Evolutionary conservation across 2,888 invertebrate genomes (phyloP).

Genomic region (Mimachlamys varia): DNA sequence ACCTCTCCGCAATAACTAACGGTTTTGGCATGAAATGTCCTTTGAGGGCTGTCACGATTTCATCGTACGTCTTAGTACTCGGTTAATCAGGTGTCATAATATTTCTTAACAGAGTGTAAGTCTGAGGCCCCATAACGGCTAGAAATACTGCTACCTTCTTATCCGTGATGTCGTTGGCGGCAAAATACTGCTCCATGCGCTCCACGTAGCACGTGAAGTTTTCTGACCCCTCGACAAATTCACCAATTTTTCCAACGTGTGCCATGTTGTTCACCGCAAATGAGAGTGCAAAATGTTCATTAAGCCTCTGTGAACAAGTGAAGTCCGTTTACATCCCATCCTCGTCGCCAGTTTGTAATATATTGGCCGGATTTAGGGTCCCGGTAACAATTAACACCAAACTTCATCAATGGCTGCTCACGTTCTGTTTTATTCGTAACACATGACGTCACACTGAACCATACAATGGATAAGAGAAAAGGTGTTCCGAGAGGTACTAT

Average conservation of each 20-base stretch:
- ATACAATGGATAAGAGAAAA: too few relatives aligned
- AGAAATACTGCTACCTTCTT: constrained; percentile 1
- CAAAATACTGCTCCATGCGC: constrained; percentile 2
- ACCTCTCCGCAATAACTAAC: neutral
- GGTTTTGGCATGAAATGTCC: constrained; percentile 18
- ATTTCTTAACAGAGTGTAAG: neutral
- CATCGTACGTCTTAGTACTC: neutral
- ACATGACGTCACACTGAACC: too few relatives aligned
- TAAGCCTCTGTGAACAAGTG: too few relatives aligned
- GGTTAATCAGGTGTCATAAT: neutral
- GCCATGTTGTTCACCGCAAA: neutral
- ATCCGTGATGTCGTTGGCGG: constrained; percentile 3
- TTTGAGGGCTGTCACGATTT: neutral
- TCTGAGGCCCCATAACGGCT: neutral
- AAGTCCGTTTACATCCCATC: too few relatives aligned
- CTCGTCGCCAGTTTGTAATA: constrained; percentile 13
- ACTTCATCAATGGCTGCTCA: too few relatives aligned
- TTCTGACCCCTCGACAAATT: neutral
- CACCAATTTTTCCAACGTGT: neutral
- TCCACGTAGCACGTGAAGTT: neutral
- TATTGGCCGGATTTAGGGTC: too few relatives aligned
- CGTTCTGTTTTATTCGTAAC: too few relatives aligned
- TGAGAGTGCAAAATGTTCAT: too few relatives aligned
- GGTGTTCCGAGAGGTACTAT: too few relatives aligned
- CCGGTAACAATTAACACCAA: too few relatives aligned